Evolutionary conservation across 2,888 invertebrate genomes (phyloP), one percentile per base, ranked within the genome.

Genomic region (Mimumesa dahlbomi): DNA sequence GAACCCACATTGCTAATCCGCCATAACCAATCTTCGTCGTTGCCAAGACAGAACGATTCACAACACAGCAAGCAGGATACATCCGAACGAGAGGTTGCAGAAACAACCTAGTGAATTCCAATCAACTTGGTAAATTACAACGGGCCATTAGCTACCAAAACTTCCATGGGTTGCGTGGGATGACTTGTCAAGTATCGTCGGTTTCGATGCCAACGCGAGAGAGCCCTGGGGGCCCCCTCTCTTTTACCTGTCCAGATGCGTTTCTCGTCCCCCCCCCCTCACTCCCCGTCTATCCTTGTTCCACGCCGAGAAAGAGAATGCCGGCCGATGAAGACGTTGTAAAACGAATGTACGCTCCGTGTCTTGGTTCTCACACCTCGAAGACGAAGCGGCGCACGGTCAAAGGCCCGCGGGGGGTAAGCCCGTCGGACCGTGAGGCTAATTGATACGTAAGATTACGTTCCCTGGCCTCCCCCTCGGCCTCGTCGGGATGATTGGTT

Each of bases 401-500:
- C 88, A 89, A 89, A 89, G 89, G 88, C 88, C 89, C 88, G 88
- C 89, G 86, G 89, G 89, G 89, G 89, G 89, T 88, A 87, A 85
- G 82, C 83, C 87, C 85, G 84, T 85, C 84, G 86, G 87, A 87
- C 86, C 85, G 86, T 85, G 86, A 84, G 87, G 87, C 89, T 89
- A 89, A 89, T 89, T 89, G 89, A 89, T 89, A 89, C 89, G 88
- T 89, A 88, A 88, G 88, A 89, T 88, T 88, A 88, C 87, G 85
- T 87, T 87, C 84, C 73, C 66, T 69, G 77, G 74, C 80, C 83
- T 75, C 67, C 66, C 67, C 22, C 70, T 54, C 52, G 7, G 45
- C 58, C 66, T 64, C 71, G 74, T 78, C 77, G 58, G 84, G 82
- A 87, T 85, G 87, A 87, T 87, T 87, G 85, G 86, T 87, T 83